Base-by-base conservation (phyloP, 2,113 vertebrate species). In the Urocynchramus pylzowi region DNA sequence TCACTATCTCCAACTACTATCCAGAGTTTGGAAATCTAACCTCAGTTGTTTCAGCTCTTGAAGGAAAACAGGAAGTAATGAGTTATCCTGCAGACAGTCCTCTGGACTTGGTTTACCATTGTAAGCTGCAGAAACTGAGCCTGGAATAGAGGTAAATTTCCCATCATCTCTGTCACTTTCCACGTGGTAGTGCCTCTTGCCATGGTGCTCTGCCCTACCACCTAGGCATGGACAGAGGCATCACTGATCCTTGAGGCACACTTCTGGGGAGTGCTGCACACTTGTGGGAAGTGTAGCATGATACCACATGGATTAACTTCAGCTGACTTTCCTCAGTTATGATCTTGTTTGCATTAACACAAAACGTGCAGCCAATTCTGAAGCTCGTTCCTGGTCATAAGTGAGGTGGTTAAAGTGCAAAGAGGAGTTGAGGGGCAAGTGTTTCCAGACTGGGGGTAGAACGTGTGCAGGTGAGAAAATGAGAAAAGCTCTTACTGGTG, bases 231-330 rank as follows among this genome's bases (percentile, higher is more conserved):
- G 37, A 10, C 15, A 10, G 26, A 21, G 63, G 1, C 13, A 15
- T 10, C 59, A 2, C 30, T 52, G 3, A 31, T 12, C 23, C 60
- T n/a, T 26, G 22, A 24, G 27, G 28, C 17, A 22, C n/a, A 2
- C 45, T 3, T 10, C 4, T 6, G 37, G 54, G 45, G 35, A 33
- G 27, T 1, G 57, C 13, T 59, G 31, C 13, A 37, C 33, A 2
- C 54, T 3, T 6, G 9, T 3, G 47, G 37, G 26, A 61, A 35
- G 31, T 1, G 57, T 6, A 8, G 30, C 5, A 1, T 18, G 41
- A 14, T 3, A 11, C 16, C 5, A 3, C 9, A 16, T 0, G 16
- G 8, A 3, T 23, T 21, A 13, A 27, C 22, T 13, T 13, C 3
- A 30, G 15, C 31, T 76, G 31, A 1, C 42, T 84, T 42, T 70